Evolutionary conservation across 1,140 invertebrate species (phyloP).

Genomic region (Adoxophyes honmai): DNA sequence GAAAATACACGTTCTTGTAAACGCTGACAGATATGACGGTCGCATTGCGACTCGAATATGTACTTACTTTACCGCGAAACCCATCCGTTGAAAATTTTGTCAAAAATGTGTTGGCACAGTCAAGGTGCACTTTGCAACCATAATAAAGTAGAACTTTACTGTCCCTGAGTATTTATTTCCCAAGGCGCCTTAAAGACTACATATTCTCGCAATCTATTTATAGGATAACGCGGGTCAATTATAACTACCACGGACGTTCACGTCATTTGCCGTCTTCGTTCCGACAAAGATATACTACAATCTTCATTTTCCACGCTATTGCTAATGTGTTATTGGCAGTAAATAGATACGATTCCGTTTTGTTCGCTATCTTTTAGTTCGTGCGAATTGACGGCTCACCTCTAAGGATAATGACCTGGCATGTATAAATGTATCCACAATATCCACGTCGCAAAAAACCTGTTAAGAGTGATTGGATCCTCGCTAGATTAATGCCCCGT

Average conservation of each 20-base stretch:
- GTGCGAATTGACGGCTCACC: neutral
- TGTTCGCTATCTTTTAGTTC: neutral
- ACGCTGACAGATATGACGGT: neutral
- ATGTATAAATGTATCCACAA: conserved; percentile 1
- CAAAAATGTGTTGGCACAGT: no score
- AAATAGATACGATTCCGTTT: conserved; percentile 5
- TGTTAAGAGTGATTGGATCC: neutral
- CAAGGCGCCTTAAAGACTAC: no score
- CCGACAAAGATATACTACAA: neutral
- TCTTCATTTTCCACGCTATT: neutral
- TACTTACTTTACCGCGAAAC: neutral
- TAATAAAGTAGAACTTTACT: neutral
- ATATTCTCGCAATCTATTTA: no score
- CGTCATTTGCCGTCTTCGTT: neutral
- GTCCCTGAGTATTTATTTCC: neutral
- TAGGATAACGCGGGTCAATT: no score
- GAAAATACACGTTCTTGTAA: no score
- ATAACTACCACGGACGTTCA: neutral
- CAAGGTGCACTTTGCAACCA: neutral
- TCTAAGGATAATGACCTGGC: neutral
- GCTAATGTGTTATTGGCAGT: neutral
- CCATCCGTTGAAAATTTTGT: no score
- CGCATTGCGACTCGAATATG: neutral
- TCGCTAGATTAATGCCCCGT: conserved; percentile 3
- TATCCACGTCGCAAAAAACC: neutral